phyloP scores from a whole-genome alignment of 2,888 invertebrate species.

The Morpho achilles region DNA sequence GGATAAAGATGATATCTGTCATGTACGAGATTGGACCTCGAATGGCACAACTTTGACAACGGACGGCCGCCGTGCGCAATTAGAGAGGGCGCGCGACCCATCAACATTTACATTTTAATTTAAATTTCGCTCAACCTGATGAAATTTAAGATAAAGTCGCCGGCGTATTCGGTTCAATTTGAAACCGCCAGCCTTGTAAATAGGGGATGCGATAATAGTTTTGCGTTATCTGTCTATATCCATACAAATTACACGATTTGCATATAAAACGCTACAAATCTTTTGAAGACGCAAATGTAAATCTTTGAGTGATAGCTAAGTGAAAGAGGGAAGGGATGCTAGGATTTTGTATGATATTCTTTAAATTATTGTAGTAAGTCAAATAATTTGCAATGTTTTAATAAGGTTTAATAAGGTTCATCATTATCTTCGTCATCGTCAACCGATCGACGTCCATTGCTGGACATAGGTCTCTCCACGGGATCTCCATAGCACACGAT shows the following conservation, averaged over 20 bases:
- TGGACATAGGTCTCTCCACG: too few relatives aligned
- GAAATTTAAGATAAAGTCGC: slow-evolving; percentile 74
- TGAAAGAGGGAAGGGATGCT: too few relatives aligned
- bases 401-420: too few relatives aligned
- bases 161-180: slow-evolving; percentile 70
- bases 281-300: background rate
- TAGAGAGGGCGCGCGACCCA: slow-evolving; percentile 59
- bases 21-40: slow-evolving; percentile 34
- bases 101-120: slow-evolving; percentile 78
- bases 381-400: too few relatives aligned
- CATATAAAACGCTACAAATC: background rate
- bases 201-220: slow-evolving; percentile 40
- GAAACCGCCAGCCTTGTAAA: slow-evolving; percentile 59
- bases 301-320: background rate
- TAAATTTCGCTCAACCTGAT: slow-evolving; percentile 72
- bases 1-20: slow-evolving; percentile 30
- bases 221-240: background rate
- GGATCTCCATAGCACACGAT: too few relatives aligned
- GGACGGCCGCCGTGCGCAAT: slow-evolving; percentile 62
- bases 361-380: too few relatives aligned
- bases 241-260: background rate
- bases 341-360: too few relatives aligned
- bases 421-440: too few relatives aligned
- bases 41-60: slow-evolving; percentile 46
- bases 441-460: too few relatives aligned